Evolutionary conservation across 2,888 invertebrate genomes (phyloP).

Genomic region (Leistus spinibarbis): DNA sequence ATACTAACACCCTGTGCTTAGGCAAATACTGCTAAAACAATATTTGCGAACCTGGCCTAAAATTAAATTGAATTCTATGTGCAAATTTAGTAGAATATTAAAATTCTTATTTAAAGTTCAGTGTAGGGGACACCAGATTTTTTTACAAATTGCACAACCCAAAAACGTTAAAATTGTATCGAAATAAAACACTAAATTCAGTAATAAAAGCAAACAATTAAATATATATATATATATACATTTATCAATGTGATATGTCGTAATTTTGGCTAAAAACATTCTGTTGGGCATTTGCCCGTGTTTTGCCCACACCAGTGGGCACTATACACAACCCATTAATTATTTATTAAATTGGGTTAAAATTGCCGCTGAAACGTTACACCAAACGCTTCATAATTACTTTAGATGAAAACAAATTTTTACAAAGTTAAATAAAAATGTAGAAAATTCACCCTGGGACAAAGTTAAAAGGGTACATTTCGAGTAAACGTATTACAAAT

Average conservation of each 20-base stretch:
- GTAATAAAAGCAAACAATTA: background rate
- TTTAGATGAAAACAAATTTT: background rate
- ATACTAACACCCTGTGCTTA: too few relatives aligned
- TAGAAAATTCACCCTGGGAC: background rate
- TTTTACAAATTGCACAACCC: background rate
- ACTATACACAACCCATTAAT: too few relatives aligned
- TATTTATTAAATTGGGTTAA: background rate
- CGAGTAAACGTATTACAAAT: slow-evolving; percentile 19
- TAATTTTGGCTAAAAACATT: background rate
- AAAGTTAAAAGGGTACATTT: background rate
- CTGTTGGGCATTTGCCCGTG: background rate
- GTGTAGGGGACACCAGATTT: too few relatives aligned
- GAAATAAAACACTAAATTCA: background rate
- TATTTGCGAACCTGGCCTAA: too few relatives aligned
- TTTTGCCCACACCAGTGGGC: too few relatives aligned
- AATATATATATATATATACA: background rate
- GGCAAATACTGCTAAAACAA: too few relatives aligned
- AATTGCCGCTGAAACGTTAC: background rate
- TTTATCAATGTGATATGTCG: background rate
- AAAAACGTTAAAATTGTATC: background rate
- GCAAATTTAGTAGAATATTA: background rate
- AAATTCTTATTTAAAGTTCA: background rate
- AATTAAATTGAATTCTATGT: too few relatives aligned
- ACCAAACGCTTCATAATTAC: background rate
- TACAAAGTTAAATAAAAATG: background rate